Percentiles rank a stretch among this genome's conserved stretches.
These are phyloP conservation scores for Cairina moschata DNA, from an alignment of 2,113 vertebrate genomes.

Conservation along the genomic window DNA sequence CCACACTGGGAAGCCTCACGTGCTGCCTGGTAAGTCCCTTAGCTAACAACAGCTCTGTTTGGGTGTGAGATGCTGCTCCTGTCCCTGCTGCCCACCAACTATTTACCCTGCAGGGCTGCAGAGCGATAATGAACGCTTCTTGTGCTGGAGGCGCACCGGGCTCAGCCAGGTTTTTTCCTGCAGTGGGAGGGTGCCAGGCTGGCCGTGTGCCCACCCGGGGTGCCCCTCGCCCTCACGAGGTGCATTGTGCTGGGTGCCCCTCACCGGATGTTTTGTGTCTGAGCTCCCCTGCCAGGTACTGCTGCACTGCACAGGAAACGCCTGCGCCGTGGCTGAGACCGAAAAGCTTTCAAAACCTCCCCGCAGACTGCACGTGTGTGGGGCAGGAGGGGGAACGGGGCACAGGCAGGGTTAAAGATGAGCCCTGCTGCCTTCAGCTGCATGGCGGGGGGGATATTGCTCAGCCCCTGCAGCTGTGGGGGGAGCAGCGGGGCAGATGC, in stretches of 20 bases:
- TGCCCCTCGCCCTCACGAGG: neutral
- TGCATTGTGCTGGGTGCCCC: neutral
- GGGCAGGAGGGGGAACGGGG: neutral
- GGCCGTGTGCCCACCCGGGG: neutral
- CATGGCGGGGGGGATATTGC: fast-evolving
- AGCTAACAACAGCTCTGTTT: neutral
- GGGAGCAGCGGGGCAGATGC: neutral
- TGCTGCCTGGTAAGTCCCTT: too few relatives aligned
- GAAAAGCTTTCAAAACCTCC: neutral
- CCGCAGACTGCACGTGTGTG: fast-evolving
- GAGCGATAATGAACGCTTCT: neutral
- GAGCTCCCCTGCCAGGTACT: neutral
- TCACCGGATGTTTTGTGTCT: neutral
- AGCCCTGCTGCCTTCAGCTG: fast-evolving
- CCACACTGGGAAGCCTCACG: neutral
- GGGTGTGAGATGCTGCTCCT: fast-evolving
- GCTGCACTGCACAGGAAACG: neutral
- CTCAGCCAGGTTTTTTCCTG: neutral
- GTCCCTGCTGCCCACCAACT: neutral
- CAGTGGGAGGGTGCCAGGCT: neutral
- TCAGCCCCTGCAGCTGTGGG: neutral
- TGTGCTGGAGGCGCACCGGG: neutral
- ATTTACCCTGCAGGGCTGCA: neutral
- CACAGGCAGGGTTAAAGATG: fast-evolving
- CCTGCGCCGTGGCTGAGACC: fast-evolving